Conservation (phyloP, 1,140 invertebrate genomes). For the Vollenhovia emeryi region DNA sequence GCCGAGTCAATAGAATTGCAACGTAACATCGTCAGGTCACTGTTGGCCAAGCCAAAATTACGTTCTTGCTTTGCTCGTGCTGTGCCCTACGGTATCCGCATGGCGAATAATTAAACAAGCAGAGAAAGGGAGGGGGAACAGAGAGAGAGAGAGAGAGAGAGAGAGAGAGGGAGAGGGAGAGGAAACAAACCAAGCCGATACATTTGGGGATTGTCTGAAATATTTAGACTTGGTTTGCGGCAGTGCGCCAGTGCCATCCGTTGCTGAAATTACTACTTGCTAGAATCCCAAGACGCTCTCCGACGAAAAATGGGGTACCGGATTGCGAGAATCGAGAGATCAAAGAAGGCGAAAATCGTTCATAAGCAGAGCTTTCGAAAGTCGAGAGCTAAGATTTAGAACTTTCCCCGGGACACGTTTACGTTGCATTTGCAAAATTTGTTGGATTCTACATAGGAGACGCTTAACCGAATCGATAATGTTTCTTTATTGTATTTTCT, state of each 20-base stretch:
- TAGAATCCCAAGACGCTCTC: constrained; percentile 13
- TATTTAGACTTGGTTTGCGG: constrained; percentile 41
- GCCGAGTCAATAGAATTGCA: constrained; percentile 36
- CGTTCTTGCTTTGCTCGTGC: constrained; percentile 36
- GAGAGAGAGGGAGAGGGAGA: neutral
- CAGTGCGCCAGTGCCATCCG: neutral
- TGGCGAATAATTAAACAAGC: constrained; percentile 51
- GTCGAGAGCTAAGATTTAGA: neutral
- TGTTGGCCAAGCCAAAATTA: constrained; percentile 38
- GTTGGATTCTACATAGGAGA: neutral
- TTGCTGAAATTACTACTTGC: constrained; percentile 41
- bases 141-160: too few relatives aligned
- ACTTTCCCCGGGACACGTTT: neutral
- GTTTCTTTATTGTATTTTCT: neutral
- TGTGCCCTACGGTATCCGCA: constrained; percentile 14
- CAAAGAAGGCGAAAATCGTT: too few relatives aligned
- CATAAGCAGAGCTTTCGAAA: too few relatives aligned
- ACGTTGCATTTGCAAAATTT: neutral
- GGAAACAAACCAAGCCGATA: constrained; percentile 5
- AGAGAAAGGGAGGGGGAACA: neutral
- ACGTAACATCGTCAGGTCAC: constrained; percentile 40
- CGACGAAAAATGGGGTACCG: neutral
- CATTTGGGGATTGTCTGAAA: constrained; percentile 45
- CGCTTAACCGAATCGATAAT: constrained; percentile 5
- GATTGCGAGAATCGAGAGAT: neutral